Evolutionary conservation across 2,113 vertebrate genomes (phyloP).

Genomic region (Ophthalmolycus amberensis): DNA sequence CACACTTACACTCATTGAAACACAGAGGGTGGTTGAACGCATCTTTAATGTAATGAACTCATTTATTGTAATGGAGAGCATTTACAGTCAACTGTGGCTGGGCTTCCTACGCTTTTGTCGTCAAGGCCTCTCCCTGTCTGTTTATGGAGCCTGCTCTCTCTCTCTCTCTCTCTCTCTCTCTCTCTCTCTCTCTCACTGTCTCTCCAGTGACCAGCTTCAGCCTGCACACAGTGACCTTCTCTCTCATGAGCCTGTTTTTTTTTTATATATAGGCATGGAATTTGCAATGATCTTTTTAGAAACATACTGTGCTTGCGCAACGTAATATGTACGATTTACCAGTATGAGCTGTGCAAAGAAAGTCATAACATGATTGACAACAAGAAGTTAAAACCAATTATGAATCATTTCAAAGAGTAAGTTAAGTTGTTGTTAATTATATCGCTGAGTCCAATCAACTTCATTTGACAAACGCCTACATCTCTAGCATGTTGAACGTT

Average conservation of each 20-base stretch:
- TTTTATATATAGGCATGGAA: conserved; percentile 4
- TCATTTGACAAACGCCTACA: conserved; percentile 19
- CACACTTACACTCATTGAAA: conserved; percentile 67
- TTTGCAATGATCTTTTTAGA: conserved; percentile 22
- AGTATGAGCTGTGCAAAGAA: neutral
- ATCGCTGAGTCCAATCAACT: conserved; percentile 1
- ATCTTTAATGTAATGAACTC: conserved; percentile 75
- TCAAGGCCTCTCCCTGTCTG: conserved; percentile 20
- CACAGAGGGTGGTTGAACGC: conserved; percentile 75
- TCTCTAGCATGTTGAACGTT: neutral
- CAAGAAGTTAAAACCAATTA: conserved; percentile 21
- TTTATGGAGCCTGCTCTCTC: neutral
- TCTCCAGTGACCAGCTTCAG: conserved; percentile 15
- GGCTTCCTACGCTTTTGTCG: conserved; percentile 35
- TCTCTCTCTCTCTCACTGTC: neutral
- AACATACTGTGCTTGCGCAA: conserved; percentile 8
- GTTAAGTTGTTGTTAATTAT: conserved; percentile 3
- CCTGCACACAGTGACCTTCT: conserved; percentile 22
- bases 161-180: conserved; percentile 15
- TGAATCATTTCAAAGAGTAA: conserved; percentile 16
- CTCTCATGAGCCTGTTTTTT: neutral
- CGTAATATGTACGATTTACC: conserved; percentile 31
- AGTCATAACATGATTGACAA: conserved; percentile 28
- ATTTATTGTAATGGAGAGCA: conserved; percentile 71
- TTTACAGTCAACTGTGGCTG: conserved; percentile 64